phyloP scores from a whole-genome alignment of 2,797 vertebrate species.

The Mallotus villosus region DNA sequence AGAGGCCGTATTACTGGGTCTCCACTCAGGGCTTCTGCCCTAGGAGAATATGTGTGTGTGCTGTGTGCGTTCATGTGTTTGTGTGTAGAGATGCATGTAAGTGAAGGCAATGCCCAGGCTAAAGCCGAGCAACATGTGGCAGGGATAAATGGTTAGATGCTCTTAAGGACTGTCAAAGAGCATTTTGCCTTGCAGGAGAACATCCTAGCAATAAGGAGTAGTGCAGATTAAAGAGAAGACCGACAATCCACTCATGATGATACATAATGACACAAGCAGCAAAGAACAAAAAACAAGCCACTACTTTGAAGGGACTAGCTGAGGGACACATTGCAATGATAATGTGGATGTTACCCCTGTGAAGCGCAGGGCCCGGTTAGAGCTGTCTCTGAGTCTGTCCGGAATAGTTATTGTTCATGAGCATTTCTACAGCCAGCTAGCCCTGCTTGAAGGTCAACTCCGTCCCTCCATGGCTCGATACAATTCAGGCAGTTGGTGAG shows the following conservation, averaged over 20 bases:
- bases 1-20: background rate
- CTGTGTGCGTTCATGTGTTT: constrained; percentile 1
- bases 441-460: constrained; percentile 68
- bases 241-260: background rate
- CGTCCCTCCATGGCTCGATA: constrained; percentile 64
- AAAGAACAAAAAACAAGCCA: constrained; percentile 6
- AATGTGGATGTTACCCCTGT: background rate
- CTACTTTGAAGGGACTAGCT: background rate
- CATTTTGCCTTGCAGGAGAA: constrained; percentile 9
- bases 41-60: background rate
- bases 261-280: background rate
- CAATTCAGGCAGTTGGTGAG: constrained; percentile 66
- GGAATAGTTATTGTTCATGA: constrained; percentile 59
- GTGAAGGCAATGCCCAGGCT: background rate
- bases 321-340: background rate
- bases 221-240: constrained; percentile 21
- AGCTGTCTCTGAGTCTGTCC: constrained; percentile 36
- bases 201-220: constrained; percentile 30
- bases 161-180: background rate
- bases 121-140: background rate
- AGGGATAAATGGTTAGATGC: background rate
- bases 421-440: constrained; percentile 58
- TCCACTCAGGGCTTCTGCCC: background rate
- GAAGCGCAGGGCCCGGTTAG: constrained; percentile 32
- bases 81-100: background rate